A percentile compares a stretch with the other conserved stretches of the same genome.
Evolutionary conservation across 2,797 vertebrate genomes (phyloP).

Genomic region (Halcyon smyrnensis): DNA sequence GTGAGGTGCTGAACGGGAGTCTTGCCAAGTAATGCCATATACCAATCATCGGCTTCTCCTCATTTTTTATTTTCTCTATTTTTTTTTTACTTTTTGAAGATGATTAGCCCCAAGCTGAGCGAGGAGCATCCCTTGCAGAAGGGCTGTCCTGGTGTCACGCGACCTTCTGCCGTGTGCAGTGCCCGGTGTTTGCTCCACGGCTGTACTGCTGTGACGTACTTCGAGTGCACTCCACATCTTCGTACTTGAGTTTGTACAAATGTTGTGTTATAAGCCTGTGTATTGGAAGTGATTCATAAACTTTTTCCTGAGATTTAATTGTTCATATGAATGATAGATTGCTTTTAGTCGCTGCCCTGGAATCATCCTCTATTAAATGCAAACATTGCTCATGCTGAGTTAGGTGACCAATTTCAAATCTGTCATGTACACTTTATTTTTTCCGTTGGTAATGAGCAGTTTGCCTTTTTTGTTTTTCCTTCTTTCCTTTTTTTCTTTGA

Average conservation of each 20-base stretch:
- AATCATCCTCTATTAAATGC: background rate
- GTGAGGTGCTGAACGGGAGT: background rate
- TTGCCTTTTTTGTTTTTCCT: background rate
- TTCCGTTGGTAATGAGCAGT: background rate
- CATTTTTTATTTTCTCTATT: too few relatives aligned
- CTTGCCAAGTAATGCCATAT: too few relatives aligned
- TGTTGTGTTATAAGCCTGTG: background rate
- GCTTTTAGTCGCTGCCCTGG: background rate
- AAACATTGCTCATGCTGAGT: background rate
- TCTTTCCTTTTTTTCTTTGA: background rate
- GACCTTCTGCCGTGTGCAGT: background rate
- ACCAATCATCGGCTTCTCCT: background rate
- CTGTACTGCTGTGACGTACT: fast-evolving
- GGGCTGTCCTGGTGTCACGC: too few relatives aligned
- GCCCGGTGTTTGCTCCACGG: background rate
- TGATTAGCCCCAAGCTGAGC: background rate
- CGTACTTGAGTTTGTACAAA: background rate
- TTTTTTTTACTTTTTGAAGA: too few relatives aligned
- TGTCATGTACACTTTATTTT: background rate
- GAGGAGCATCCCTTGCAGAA: background rate
- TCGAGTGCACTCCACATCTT: background rate
- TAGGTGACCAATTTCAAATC: background rate
- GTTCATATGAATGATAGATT: background rate
- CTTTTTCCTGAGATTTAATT: background rate
- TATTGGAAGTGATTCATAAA: background rate